These are phyloP conservation scores for Gambusia yucatana DNA, from an alignment of 2,797 vertebrate genomes.

Conservation along the genomic window DNA sequence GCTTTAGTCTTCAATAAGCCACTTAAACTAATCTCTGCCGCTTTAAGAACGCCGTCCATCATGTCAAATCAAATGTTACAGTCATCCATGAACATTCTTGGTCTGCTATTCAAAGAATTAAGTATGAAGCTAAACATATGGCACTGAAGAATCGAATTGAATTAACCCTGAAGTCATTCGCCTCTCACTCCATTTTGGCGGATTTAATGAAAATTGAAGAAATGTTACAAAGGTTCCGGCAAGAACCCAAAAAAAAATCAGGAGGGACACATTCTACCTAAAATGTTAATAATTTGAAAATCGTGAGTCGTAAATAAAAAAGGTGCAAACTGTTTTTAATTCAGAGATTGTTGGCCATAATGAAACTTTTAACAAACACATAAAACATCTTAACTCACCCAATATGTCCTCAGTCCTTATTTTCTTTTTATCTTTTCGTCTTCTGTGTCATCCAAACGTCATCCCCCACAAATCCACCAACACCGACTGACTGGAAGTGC, in stretches of 20 bases:
- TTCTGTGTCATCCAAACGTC: conserved; percentile 34
- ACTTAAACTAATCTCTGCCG: conserved; percentile 67
- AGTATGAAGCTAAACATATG: neutral
- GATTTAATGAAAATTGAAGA: neutral
- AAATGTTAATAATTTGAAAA: neutral
- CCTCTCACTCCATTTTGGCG: neutral
- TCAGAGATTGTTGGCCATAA: neutral
- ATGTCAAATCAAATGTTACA: conserved; percentile 28
- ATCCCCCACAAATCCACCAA: conserved; percentile 43
- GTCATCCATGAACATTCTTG: neutral
- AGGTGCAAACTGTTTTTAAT: neutral
- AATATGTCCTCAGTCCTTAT: conserved; percentile 10
- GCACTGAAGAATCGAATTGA: neutral
- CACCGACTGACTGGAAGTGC: conserved; percentile 43
- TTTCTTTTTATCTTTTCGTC: conserved; percentile 13
- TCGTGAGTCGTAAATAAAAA: neutral
- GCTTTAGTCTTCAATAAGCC: conserved; percentile 54
- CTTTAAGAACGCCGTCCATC: conserved; percentile 26
- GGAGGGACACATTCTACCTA: neutral
- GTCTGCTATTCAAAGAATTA: neutral
- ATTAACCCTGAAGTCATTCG: neutral
- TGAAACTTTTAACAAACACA: neutral
- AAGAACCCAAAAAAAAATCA: neutral
- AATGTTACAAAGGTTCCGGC: neutral
- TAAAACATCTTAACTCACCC: conserved; percentile 55